Evolutionary conservation across 92 coral and sea anemone species (phyloP).

Genomic region (Epizoanthus scotinus): DNA sequence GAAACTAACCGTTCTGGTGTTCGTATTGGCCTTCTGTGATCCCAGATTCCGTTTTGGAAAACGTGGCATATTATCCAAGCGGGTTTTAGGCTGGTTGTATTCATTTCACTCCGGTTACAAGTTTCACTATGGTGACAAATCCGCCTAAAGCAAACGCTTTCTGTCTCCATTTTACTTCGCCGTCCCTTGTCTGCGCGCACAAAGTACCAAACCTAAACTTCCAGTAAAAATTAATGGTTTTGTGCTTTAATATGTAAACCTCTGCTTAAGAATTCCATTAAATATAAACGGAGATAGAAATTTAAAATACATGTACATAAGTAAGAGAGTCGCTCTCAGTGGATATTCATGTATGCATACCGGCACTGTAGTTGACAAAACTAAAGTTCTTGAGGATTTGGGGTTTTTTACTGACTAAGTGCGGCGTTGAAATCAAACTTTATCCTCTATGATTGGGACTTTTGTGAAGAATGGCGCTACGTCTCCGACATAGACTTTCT

Average conservation of each 20-base stretch:
- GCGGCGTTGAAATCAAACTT: too few species aligned
- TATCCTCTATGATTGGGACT: background rate
- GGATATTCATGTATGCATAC: slow-evolving; percentile 97
- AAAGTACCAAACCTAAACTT: slow-evolving; percentile 54
- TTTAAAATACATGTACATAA: slow-evolving; percentile 86
- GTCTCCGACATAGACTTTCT: background rate
- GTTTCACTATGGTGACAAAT: background rate
- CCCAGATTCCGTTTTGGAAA: slow-evolving; percentile 9
- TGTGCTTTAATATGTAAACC: slow-evolving; percentile 91
- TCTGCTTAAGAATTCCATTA: slow-evolving; percentile 94
- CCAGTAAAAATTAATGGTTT: slow-evolving; percentile 81
- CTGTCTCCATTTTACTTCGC: slow-evolving; percentile 1
- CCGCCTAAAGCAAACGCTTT: background rate
- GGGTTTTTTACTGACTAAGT: background rate
- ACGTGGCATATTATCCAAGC: slow-evolving; percentile 37
- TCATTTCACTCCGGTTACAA: background rate
- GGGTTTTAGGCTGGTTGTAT: slow-evolving; percentile 22
- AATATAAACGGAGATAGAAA: slow-evolving; percentile 80
- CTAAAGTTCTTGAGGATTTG: slow-evolving; percentile 10
- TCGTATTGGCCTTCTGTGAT: slow-evolving; percentile 1
- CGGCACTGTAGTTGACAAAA: slow-evolving; percentile 73
- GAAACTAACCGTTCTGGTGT: slow-evolving; percentile 28
- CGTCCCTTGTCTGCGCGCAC: slow-evolving; percentile 17
- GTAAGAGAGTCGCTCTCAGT: slow-evolving; percentile 70
- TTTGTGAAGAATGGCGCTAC: background rate